phyloP scores from a whole-genome alignment of 2,888 invertebrate species.

The Melikaiella ostensackeni region DNA sequence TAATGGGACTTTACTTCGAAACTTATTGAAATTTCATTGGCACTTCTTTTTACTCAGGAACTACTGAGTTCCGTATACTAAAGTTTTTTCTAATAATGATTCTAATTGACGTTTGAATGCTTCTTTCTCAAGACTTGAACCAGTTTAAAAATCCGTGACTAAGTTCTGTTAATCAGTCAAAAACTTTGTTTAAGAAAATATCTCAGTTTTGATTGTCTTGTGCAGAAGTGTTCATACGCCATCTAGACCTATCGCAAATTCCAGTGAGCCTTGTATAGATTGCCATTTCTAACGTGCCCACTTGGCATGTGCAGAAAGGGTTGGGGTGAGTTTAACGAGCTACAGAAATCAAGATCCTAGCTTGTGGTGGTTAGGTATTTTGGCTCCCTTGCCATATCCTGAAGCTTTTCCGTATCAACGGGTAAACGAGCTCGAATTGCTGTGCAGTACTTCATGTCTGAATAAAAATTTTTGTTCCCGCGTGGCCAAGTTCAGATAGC shows the following conservation, averaged over 20 bases:
- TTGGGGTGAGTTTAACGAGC: conserved; percentile 58
- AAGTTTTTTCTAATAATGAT: too few species aligned
- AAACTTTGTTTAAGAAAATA: neutral
- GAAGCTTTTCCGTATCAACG: conserved; percentile 73
- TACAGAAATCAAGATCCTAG: conserved; percentile 56
- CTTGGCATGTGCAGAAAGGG: conserved; percentile 51
- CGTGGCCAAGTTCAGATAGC: neutral
- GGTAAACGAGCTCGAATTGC: conserved; percentile 69
- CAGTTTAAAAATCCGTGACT: too few species aligned
- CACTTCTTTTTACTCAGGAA: too few species aligned
- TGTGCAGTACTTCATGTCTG: conserved; percentile 66
- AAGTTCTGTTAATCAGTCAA: neutral
- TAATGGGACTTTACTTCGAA: too few species aligned
- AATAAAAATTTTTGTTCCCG: conserved; percentile 63
- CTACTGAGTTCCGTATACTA: too few species aligned
- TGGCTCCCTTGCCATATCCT: conserved; percentile 67
- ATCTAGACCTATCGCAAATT: conserved; percentile 9
- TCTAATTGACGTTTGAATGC: too few species aligned
- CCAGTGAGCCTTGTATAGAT: conserved; percentile 10
- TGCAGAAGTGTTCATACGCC: neutral
- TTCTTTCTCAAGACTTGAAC: too few species aligned
- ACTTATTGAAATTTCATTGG: too few species aligned
- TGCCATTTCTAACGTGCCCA: conserved; percentile 38
- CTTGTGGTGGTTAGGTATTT: conserved; percentile 58
- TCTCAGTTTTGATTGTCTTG: neutral